A percentile compares a stretch with the other conserved stretches of the same genome.
These are phyloP conservation scores for Netelia melanura DNA, from an alignment of 2,888 invertebrate species.

Conservation along the genomic window DNA sequence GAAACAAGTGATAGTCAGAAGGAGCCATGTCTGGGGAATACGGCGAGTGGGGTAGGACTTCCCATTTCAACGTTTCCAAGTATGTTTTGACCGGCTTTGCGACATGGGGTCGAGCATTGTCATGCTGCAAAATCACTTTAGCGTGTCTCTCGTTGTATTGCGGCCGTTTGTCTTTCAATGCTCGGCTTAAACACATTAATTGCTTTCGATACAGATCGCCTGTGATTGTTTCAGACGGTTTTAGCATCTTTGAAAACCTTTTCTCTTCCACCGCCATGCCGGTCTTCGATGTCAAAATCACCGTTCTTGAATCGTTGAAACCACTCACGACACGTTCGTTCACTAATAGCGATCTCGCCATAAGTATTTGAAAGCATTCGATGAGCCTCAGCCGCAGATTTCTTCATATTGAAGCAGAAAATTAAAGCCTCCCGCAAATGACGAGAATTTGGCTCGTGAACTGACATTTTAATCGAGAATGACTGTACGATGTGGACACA, in stretches of 20 bases:
- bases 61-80: conserved; percentile 71
- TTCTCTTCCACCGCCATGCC: too few relatives aligned
- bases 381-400: too few relatives aligned
- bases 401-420: too few relatives aligned
- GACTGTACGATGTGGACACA: too few relatives aligned
- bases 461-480: too few relatives aligned
- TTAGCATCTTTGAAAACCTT: neutral
- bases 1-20: conserved; percentile 55
- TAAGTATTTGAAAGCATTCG: neutral
- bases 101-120: conserved; percentile 70
- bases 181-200: conserved; percentile 68
- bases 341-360: conserved; percentile 59
- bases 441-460: too few relatives aligned
- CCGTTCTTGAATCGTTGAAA: conserved; percentile 60
- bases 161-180: conserved; percentile 62
- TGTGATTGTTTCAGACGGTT: conserved; percentile 18
- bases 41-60: conserved; percentile 68
- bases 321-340: conserved; percentile 59
- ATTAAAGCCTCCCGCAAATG: too few relatives aligned
- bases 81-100: conserved; percentile 68
- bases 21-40: conserved; percentile 58
- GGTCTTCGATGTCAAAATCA: conserved; percentile 63
- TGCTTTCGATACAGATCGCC: conserved; percentile 62
- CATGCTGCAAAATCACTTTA: conserved; percentile 60
- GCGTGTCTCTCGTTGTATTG: conserved; percentile 59